Conservation (phyloP, 1,140 invertebrate species). For the Monochamus saltuarius region DNA sequence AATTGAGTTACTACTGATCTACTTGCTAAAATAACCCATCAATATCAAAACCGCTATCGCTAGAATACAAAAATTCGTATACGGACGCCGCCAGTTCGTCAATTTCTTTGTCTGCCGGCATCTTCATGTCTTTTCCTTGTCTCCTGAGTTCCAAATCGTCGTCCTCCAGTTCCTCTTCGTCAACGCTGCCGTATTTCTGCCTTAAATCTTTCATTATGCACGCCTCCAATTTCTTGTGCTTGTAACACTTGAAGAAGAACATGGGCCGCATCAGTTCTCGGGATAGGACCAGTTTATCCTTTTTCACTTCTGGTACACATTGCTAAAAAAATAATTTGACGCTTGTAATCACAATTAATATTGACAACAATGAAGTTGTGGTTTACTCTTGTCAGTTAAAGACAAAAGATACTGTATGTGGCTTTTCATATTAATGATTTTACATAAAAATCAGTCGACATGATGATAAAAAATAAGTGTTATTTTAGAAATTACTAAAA, state of each 20-base stretch:
- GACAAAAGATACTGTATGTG: too few species aligned
- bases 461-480: too few species aligned
- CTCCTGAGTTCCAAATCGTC: conserved; percentile 57
- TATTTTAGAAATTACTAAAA: too few species aligned
- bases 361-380: too few species aligned
- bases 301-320: conserved; percentile 65
- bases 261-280: conserved; percentile 63
- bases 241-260: conserved; percentile 71
- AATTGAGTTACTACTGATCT: neutral
- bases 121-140: conserved; percentile 44
- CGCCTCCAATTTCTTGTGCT: conserved; percentile 69
- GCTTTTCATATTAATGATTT: too few species aligned
- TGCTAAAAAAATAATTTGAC: conserved; percentile 57
- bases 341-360: too few species aligned
- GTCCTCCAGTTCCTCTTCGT: conserved; percentile 59
- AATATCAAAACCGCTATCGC: conserved; percentile 54
- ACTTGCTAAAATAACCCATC: conserved; percentile 55
- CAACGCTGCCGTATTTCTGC: conserved; percentile 57
- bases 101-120: conserved; percentile 46
- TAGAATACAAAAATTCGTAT: conserved; percentile 60
- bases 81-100: conserved; percentile 58
- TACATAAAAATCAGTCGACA: too few species aligned
- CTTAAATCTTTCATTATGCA: conserved; percentile 69
- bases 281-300: conserved; percentile 60
- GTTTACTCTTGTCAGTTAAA: too few species aligned